These are phyloP conservation scores for Parazoanthus swiftii DNA, from an alignment of 92 coral and sea anemone genomes.

Conservation along the genomic window DNA sequence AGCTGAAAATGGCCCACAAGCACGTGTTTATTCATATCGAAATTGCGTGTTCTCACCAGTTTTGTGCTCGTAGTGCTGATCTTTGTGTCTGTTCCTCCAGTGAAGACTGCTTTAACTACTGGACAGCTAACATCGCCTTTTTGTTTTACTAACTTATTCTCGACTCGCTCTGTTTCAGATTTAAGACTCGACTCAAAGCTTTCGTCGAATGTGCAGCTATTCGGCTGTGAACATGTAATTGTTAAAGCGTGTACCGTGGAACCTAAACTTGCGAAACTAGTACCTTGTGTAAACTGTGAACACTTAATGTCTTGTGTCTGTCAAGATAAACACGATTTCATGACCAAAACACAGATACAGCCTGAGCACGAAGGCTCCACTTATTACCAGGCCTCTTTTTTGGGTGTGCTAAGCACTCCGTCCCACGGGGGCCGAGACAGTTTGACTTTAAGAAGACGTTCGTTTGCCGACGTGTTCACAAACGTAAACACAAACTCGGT, in stretches of 20 bases:
- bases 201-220: neutral
- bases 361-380: neutral
- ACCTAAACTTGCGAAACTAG: constrained; percentile 1
- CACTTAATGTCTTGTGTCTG: constrained; percentile 7
- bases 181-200: constrained; percentile 22
- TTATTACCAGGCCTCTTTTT: neutral
- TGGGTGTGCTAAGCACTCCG: neutral
- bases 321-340: neutral
- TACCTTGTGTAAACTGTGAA: constrained; percentile 30
- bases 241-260: constrained; percentile 17
- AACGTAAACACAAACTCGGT: constrained; percentile 2
- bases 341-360: neutral
- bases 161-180: constrained; percentile 8
- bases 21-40: too few relatives aligned
- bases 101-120: too few relatives aligned
- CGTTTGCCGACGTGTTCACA: neutral
- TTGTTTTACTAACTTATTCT: neutral
- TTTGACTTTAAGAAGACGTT: neutral
- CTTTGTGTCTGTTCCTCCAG: too few relatives aligned
- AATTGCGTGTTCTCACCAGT: too few relatives aligned
- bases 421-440: neutral
- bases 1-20: too few relatives aligned
- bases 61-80: too few relatives aligned
- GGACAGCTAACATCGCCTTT: too few relatives aligned
- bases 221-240: constrained; percentile 18